Base-by-base conservation (phyloP, 2,888 invertebrate species). In the Glaucopsyche alexis region DNA sequence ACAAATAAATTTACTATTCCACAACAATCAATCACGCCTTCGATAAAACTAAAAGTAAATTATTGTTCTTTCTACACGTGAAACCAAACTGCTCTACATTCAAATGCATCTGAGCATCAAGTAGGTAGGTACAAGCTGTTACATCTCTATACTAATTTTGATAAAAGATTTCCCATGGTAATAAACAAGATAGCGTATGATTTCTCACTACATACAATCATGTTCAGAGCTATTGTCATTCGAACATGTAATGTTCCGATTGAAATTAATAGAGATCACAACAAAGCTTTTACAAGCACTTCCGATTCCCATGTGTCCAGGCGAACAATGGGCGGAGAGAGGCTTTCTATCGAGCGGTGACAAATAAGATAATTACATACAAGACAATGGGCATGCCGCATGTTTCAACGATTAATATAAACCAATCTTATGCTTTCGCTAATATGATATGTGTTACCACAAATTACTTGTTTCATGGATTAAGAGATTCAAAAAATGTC, bases 311-410 rank as follows among this genome's bases (percentile, higher is more conserved):
- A 83, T 75, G 72, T 74, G 72, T 74, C 70, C 74, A 55, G 45
- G 14, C 55, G 73, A 75, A 82, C 84, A 84, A 84, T 85, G 81
- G 81, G 78, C 75, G 77, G 74, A 75, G 77, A 74, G 75, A 77
- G 78, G 79, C 85, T 88, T 86, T 88, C 87, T 77, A 79, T 71
- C 79, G 82, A 79, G 79, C 82, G 82, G 81, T 76, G 77, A 77
- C 78, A 79, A 81, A 80, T 79, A 81, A 81, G 77, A 81, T 82
- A 84, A 84, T 87, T 83, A 82, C 79, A 76, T 78, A 76, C 76
- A 78, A 83, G 79, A 85, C 84, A 85, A 85, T 84, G 78, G 83
- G 85, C 85, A 84, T 84, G 83, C 82, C 77, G 85, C 85, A 84
- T 84, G 83, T 82, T 77, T 81, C 76, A 77, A 72, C 79, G 79